Evolutionary conservation across 1,140 invertebrate species (phyloP).

Genomic region (Hirudo medicinalis): DNA sequence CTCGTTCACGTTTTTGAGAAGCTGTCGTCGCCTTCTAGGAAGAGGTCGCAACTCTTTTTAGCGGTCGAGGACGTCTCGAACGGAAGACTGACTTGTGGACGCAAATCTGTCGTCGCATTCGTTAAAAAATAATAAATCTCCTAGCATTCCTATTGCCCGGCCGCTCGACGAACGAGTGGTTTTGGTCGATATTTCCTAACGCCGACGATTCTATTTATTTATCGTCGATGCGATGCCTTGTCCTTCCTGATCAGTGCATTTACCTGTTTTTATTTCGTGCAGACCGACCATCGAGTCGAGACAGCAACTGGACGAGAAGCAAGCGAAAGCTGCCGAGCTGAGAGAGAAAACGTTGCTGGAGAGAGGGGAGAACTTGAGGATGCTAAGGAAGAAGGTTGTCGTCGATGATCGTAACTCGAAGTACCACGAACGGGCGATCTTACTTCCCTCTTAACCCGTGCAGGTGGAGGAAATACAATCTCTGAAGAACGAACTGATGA

Average conservation of each 20-base stretch:
- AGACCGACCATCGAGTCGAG: constrained; percentile 43
- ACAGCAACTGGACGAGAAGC: constrained; percentile 55
- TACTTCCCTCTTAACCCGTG: neutral
- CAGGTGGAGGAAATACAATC: constrained; percentile 74
- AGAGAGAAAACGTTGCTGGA: constrained; percentile 65
- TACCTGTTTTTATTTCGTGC: neutral
- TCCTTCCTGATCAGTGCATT: too few species aligned
- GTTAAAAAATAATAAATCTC: too few species aligned
- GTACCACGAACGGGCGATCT: too few species aligned
- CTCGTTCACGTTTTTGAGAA: constrained; percentile 83
- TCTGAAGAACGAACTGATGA: constrained; percentile 69
- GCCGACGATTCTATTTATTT: too few species aligned
- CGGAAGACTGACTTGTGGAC: too few species aligned
- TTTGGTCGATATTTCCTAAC: too few species aligned
- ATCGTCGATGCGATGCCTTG: too few species aligned
- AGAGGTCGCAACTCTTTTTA: constrained; percentile 44
- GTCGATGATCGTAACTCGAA: neutral
- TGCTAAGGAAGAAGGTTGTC: constrained; percentile 61
- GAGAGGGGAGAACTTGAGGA: constrained; percentile 67
- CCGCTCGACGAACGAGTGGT: too few species aligned
- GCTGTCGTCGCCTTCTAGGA: constrained; percentile 72
- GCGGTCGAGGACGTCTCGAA: too few species aligned
- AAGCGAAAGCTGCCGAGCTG: constrained; percentile 56
- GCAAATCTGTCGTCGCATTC: too few species aligned
- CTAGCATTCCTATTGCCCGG: too few species aligned